A percentile compares a stretch with the other conserved stretches of the same genome.
Evolutionary conservation across 2,797 vertebrate genomes (phyloP).

Genomic region (Loris lydekkerianus): DNA sequence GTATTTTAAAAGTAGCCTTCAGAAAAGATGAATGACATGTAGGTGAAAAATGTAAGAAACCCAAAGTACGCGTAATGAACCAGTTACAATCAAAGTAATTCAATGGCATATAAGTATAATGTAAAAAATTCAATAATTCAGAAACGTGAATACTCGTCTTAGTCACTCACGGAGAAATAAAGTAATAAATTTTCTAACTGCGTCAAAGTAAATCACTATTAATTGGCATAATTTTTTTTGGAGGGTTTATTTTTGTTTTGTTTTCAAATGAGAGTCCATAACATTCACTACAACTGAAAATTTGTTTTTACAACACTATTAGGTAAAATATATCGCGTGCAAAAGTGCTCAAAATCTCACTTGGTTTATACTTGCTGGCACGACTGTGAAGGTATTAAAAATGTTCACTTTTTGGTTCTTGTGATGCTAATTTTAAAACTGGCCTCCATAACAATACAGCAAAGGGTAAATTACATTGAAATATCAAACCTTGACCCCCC

Average conservation of each 20-base stretch:
- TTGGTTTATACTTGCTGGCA: neutral
- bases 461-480: neutral
- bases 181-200: neutral
- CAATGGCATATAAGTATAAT: neutral
- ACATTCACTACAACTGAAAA: slow-evolving; percentile 54
- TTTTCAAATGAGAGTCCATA: slow-evolving; percentile 42
- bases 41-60: slow-evolving; percentile 45
- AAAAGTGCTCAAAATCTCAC: slow-evolving; percentile 18
- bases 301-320: neutral
- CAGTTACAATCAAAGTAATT: slow-evolving; percentile 48
- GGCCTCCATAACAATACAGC: neutral
- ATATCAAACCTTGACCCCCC: neutral
- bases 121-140: slow-evolving; percentile 35
- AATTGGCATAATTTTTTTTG: neutral
- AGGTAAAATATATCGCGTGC: slow-evolving; percentile 29
- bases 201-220: neutral
- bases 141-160: slow-evolving; percentile 25
- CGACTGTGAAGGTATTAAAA: slow-evolving; percentile 25
- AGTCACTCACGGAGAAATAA: slow-evolving; percentile 20
- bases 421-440: neutral
- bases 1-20: slow-evolving; percentile 69
- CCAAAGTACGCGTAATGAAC: slow-evolving; percentile 40
- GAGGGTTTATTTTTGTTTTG: neutral
- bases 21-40: slow-evolving; percentile 66
- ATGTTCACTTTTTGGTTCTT: neutral